phyloP scores from a whole-genome alignment of 2,797 vertebrate species.

The Cheirogaleus major region DNA sequence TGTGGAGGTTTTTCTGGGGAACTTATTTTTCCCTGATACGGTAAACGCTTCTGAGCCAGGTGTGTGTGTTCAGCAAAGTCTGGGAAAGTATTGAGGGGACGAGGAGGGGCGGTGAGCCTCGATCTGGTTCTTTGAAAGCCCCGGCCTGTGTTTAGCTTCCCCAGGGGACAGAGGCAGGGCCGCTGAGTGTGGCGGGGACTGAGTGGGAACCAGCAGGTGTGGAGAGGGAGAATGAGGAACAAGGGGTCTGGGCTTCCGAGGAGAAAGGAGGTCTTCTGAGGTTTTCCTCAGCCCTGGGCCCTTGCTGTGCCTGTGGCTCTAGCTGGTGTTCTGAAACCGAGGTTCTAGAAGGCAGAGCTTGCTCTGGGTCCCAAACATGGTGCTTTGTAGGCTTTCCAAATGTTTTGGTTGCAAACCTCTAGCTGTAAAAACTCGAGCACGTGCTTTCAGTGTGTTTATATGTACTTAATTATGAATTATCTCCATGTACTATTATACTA shows the following conservation, averaged over 20 bases:
- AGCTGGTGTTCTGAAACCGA: not conserved
- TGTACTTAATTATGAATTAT: not conserved
- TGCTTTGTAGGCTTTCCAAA: not conserved
- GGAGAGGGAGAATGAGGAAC: not conserved
- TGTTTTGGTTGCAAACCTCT: not conserved
- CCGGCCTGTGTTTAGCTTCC: not conserved
- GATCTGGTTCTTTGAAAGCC: not conserved
- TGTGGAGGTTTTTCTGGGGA: not conserved
- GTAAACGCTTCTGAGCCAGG: not conserved
- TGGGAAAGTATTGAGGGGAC: too few relatives aligned
- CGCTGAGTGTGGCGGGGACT: not conserved
- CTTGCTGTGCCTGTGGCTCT: too few relatives aligned
- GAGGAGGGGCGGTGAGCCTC: not conserved
- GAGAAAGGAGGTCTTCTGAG: not conserved
- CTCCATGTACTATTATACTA: not conserved
- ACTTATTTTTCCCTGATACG: not conserved
- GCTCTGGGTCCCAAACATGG: not conserved
- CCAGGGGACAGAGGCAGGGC: not conserved
- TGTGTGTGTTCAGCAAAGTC: not conserved
- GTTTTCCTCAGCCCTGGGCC: not conserved
- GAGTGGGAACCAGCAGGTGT: too few relatives aligned
- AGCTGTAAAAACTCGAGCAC: not conserved
- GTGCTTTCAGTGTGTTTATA: not conserved
- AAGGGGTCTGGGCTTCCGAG: not conserved
- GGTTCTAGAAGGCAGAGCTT: not conserved